Percentiles rank a stretch among this genome's conserved stretches.
Evolutionary conservation across 1,140 invertebrate species (phyloP).

Genomic region (Conus ventricosus): DNA sequence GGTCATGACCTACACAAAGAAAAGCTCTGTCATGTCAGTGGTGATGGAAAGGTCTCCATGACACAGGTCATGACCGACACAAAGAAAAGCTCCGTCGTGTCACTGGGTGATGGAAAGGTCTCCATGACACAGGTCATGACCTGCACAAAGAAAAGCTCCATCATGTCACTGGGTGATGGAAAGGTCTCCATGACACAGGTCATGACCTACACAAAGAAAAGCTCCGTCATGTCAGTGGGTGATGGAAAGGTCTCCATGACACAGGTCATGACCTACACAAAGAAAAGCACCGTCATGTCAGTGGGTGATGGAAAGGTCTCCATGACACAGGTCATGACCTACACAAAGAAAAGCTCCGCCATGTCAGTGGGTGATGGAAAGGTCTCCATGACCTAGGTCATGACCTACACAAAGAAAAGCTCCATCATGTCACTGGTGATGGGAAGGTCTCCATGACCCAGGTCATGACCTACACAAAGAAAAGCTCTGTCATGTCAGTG

Average conservation of each 20-base stretch:
- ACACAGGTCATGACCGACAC: slow-evolving; percentile 92
- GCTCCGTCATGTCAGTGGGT: slow-evolving; percentile 96
- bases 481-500: slow-evolving; percentile 96
- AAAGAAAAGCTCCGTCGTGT: slow-evolving; percentile 89
- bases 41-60: slow-evolving; percentile 99
- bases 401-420: slow-evolving; percentile 83
- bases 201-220: slow-evolving; percentile 83
- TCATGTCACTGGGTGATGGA: slow-evolving; percentile 96
- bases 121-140: slow-evolving; percentile 99
- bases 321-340: slow-evolving; percentile 97
- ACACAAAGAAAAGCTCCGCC: slow-evolving; percentile 84
- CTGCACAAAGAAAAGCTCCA: slow-evolving; percentile 82
- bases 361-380: slow-evolving; percentile 98
- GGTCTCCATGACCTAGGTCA: slow-evolving; percentile 98
- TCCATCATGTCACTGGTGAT: slow-evolving; percentile 96
- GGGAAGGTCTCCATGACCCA: slow-evolving; percentile 99
- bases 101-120: slow-evolving; percentile 97
- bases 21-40: no score
- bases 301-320: slow-evolving; percentile 98
- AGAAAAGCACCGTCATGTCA: slow-evolving; percentile 91
- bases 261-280: slow-evolving; percentile 88
- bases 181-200: slow-evolving; percentile 99
- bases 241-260: slow-evolving; percentile 99
- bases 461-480: slow-evolving; percentile 83
- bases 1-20: no score